phyloP scores from a whole-genome alignment of 1,140 invertebrate species.

The Drosophila rufa region DNA sequence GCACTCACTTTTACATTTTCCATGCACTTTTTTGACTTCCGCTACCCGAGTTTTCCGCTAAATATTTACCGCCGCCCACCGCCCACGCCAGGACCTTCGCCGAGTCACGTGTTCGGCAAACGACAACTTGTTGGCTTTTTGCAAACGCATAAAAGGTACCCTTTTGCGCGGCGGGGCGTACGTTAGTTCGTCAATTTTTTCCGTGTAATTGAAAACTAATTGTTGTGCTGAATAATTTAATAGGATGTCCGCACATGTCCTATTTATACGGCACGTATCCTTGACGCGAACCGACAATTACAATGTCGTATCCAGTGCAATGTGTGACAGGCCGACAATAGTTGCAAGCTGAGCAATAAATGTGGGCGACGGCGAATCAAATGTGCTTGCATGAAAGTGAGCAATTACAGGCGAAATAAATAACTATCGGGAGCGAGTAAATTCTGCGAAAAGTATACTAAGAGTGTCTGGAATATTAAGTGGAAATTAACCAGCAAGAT shows the following conservation, averaged over 20 bases:
- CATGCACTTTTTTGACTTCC: constrained; percentile 15
- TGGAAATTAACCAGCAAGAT: neutral
- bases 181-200: constrained; percentile 1
- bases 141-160: constrained; percentile 7
- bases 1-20: constrained; percentile 24
- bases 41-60: constrained; percentile 22
- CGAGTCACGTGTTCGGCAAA: constrained; percentile 53
- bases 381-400: neutral
- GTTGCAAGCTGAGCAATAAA: neutral
- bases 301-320: neutral
- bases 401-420: neutral
- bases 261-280: constrained; percentile 16
- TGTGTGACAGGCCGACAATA: neutral
- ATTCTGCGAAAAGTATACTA: too few relatives aligned
- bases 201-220: constrained; percentile 38
- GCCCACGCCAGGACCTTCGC: neutral
- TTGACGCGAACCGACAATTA: constrained; percentile 12
- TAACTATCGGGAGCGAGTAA: neutral
- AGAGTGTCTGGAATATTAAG: neutral
- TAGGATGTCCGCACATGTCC: constrained; percentile 9
- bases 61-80: constrained; percentile 1
- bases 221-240: constrained; percentile 42
- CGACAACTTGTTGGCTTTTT: constrained; percentile 51
- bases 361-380: neutral
- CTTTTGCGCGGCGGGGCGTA: neutral